A percentile compares a stretch with the other conserved stretches of the same genome.
These are phyloP conservation scores for Pyrrhopygopsis socrates DNA, from an alignment of 2,888 invertebrate genomes.

Conservation along the genomic window DNA sequence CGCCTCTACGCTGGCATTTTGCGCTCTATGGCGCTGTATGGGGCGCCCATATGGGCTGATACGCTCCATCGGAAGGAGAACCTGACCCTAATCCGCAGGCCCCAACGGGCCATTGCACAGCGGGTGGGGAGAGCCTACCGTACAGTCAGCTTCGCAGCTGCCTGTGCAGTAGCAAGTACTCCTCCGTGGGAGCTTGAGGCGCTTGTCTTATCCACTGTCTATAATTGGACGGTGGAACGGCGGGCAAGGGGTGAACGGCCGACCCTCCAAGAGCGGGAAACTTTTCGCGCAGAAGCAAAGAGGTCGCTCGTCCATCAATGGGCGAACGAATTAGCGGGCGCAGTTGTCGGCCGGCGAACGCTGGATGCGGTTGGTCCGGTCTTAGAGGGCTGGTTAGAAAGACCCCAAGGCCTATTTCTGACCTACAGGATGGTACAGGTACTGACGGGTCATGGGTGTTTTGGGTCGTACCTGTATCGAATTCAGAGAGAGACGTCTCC, in stretches of 20 bases:
- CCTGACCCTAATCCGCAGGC: background rate
- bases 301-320: too few relatives aligned
- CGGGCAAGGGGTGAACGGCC: background rate
- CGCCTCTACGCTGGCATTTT: constrained; percentile 43
- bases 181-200: background rate
- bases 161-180: background rate
- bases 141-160: background rate
- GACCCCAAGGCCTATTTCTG: background rate
- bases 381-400: background rate
- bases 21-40: constrained; percentile 48
- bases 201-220: background rate
- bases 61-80: background rate
- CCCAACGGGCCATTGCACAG: constrained; percentile 20
- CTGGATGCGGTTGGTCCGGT: background rate
- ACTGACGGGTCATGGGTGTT: background rate
- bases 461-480: background rate
- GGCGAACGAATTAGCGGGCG: too few relatives aligned
- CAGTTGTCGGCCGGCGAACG: background rate
- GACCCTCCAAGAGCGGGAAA: too few relatives aligned
- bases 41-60: constrained; percentile 34
- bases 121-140: background rate
- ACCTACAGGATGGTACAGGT: background rate
- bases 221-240: background rate
- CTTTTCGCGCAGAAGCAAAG: too few relatives aligned
- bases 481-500: background rate